Evolutionary conservation across 2,888 invertebrate genomes (phyloP).

Genomic region (Lepetodrilus schrolli): DNA sequence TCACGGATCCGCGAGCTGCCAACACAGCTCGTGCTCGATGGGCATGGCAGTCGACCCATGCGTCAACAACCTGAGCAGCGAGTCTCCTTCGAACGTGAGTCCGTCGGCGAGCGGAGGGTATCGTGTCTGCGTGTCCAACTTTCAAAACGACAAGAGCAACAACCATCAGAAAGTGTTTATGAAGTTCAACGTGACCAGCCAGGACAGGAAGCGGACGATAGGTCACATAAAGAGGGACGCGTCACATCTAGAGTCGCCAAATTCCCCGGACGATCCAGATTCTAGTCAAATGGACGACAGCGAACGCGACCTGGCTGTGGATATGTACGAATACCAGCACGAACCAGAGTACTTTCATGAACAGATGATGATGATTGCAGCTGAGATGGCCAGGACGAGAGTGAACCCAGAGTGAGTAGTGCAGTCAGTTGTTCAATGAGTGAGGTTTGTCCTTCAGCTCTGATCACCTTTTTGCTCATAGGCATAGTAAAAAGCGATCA

Average conservation of each 20-base stretch:
- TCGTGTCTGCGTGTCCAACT: slow-evolving; percentile 55
- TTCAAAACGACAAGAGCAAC: slow-evolving; percentile 66
- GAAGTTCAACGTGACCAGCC: slow-evolving; percentile 50
- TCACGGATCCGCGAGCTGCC: slow-evolving; percentile 9
- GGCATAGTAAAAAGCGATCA: too few species aligned
- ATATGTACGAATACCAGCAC: slow-evolving; percentile 4
- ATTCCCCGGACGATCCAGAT: not conserved
- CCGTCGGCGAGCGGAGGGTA: slow-evolving; percentile 36
- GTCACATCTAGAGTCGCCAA: not conserved
- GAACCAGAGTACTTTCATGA: slow-evolving; percentile 10
- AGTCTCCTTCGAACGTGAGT: slow-evolving; percentile 15
- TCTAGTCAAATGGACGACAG: slow-evolving; percentile 21
- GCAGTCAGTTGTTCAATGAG: not conserved
- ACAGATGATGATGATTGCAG: slow-evolving; percentile 23
- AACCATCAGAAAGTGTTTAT: slow-evolving; percentile 62
- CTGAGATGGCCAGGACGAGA: slow-evolving; percentile 2
- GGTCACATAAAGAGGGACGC: slow-evolving; percentile 12
- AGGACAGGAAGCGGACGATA: slow-evolving; percentile 28
- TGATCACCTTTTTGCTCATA: too few species aligned
- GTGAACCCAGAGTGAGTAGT: slow-evolving; percentile 10
- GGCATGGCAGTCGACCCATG: not conserved
- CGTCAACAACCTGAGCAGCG: slow-evolving; percentile 36
- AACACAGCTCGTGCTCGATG: slow-evolving; percentile 3
- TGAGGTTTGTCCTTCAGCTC: too few species aligned
- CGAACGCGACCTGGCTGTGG: not conserved